Base-by-base conservation (phyloP, 2,888 invertebrate genomes). In the Macrophya alboannulata region DNA sequence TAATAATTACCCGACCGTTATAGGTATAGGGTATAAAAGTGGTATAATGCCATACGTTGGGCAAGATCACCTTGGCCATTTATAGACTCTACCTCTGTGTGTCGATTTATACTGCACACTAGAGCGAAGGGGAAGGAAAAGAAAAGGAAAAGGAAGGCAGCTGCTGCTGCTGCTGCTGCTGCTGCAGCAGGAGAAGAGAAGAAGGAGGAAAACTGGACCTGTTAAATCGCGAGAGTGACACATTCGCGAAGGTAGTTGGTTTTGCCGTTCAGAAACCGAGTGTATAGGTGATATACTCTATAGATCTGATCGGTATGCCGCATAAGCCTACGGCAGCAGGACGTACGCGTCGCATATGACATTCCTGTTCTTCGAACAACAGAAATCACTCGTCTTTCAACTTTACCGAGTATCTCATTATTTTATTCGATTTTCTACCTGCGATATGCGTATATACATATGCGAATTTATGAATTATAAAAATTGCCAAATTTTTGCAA, bases 31-130 rank as follows among this genome's bases (percentile, higher is more conserved):
- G 17, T 77, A 59, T 81, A 81, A 62, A 81, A 81, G 40, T 59
- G 81, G 40, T 59, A 40, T 40, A 55, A 17, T 25, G 25, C 62
- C 40, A 37, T 10, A 40, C 59, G 81, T 43, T 51, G 62, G 55
- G 76, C 86, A 87, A 65, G 87, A 84, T 87, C 87, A 86, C 87
- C 87, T 86, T 86, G 86, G 86, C 84, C 86, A 84, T 87, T 86
- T 85, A 84, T 85, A 84, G 85, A 84, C 43, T 79, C 68, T 25
- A 51, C 17, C 48, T 74, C 5, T 12, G 74, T 77, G 31, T 12
- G 21, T 45, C 51, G 62, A 62, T 62, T 65, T 17, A 51, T 81
- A 25, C 37, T 15, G 65, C 31, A 55, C 21, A 51, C 21, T 8
- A 15, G 21, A 55, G 55, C 1, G 8, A 55, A 55, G 55, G 55